Evolutionary conservation across 1,140 invertebrate species (phyloP).

Genomic region (Drosophila ironensis): DNA sequence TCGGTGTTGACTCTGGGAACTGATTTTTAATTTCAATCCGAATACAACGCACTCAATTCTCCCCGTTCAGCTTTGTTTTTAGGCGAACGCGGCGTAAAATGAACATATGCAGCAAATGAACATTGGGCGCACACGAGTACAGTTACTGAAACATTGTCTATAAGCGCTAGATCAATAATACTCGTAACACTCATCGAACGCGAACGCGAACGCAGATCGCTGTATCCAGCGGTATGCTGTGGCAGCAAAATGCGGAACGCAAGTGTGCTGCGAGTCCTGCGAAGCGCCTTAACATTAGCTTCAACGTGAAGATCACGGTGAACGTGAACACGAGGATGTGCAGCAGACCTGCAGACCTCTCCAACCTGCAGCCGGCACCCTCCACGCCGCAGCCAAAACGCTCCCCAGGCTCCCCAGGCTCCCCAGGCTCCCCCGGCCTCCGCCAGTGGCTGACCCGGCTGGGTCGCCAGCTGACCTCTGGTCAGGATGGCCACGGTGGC

Average conservation of each 20-base stretch:
- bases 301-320: slow-evolving; percentile 70
- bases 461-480: slow-evolving; percentile 32
- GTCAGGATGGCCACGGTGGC: slow-evolving; percentile 30
- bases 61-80: slow-evolving; percentile 30
- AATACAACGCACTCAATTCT: too few species aligned
- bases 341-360: slow-evolving; percentile 4
- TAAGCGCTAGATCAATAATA: too few species aligned
- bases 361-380: not conserved
- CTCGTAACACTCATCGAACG: too few species aligned
- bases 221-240: slow-evolving; percentile 43
- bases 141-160: not conserved
- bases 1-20: slow-evolving; percentile 21
- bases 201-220: slow-evolving; percentile 47
- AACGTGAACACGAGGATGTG: slow-evolving; percentile 68
- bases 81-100: slow-evolving; percentile 55
- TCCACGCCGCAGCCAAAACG: slow-evolving; percentile 13
- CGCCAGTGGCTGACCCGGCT: slow-evolving; percentile 40
- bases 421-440: slow-evolving; percentile 15
- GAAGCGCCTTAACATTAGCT: slow-evolving; percentile 58
- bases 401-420: too few species aligned
- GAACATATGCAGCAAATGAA: slow-evolving; percentile 31
- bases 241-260: slow-evolving; percentile 53
- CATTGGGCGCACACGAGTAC: slow-evolving; percentile 16
- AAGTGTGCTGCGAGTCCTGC: not conserved
- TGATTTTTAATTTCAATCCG: not conserved